Evolutionary conservation across 2,113 vertebrate species (phyloP).

Genomic region (Rattus rattus): DNA sequence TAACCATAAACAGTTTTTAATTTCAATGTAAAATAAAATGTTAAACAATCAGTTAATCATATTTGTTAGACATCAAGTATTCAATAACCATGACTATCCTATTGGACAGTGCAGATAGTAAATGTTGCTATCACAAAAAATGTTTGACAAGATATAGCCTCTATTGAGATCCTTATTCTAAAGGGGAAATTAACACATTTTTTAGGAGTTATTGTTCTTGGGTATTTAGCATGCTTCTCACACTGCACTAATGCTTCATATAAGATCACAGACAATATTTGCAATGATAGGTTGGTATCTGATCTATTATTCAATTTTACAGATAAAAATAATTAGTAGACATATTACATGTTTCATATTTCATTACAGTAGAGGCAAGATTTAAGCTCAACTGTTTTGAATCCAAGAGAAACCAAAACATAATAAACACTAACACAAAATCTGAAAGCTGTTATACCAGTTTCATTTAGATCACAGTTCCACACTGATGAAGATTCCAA

Average conservation of each 20-base stretch:
- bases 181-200: not conserved
- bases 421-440: too few relatives aligned
- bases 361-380: not conserved
- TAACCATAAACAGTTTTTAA: not conserved
- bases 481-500: too few relatives aligned
- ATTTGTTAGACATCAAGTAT: not conserved
- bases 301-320: not conserved
- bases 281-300: not conserved
- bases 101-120: not conserved
- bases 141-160: not conserved
- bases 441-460: too few relatives aligned
- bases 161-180: not conserved
- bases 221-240: not conserved
- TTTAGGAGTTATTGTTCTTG: not conserved
- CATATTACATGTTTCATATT: not conserved
- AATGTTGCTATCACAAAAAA: not conserved
- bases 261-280: not conserved
- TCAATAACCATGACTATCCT: not conserved
- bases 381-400: not conserved
- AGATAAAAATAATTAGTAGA: not conserved
- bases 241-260: not conserved
- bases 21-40: slow-evolving; percentile 10
- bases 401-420: not conserved
- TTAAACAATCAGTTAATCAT: not conserved
- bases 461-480: too few relatives aligned